Evolutionary conservation across 2,888 invertebrate genomes (phyloP).

Genomic region (Glaucopsyche alexis): DNA sequence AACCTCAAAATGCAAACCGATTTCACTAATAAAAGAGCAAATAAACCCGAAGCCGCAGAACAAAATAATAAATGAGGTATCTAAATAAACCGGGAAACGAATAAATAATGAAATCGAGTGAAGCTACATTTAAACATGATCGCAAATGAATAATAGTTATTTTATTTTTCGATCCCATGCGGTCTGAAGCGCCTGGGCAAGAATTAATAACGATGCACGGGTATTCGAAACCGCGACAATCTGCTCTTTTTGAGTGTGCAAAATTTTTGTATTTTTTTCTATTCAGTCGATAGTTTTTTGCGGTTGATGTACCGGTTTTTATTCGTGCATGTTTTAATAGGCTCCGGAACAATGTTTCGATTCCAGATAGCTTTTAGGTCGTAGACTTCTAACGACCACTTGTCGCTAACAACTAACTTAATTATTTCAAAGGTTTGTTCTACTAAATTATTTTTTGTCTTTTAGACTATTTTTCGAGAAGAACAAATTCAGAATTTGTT

Average conservation of each 20-base stretch:
- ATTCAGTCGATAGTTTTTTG: conserved; percentile 76
- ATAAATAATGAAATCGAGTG: conserved; percentile 42
- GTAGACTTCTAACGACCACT: conserved; percentile 21
- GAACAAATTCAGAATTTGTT: neutral
- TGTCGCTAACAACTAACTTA: conserved; percentile 15
- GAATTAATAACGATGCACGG: conserved; percentile 70
- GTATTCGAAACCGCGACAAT: conserved; percentile 70
- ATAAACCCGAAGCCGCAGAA: neutral
- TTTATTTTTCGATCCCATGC: conserved; percentile 76
- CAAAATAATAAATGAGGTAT: neutral
- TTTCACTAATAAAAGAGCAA: conserved; percentile 8
- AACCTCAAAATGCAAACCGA: neutral
- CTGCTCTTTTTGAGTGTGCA: conserved; percentile 67
- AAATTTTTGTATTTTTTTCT: conserved; percentile 63
- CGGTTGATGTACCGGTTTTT: conserved; percentile 66
- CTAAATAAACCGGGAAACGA: conserved; percentile 28
- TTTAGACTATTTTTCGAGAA: neutral
- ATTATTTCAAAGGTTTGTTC: conserved; percentile 10
- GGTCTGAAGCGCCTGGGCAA: conserved; percentile 65
- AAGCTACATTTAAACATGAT: conserved; percentile 65
- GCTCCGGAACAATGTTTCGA: conserved; percentile 37
- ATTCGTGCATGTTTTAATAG: conserved; percentile 49
- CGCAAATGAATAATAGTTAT: conserved; percentile 75
- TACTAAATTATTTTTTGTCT: conserved; percentile 15
- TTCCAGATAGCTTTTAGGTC: conserved; percentile 24